Percentiles rank a stretch among this genome's conserved stretches.
phyloP scores from a whole-genome alignment of 1,140 invertebrate species.

The Zaprionus ornatus region DNA sequence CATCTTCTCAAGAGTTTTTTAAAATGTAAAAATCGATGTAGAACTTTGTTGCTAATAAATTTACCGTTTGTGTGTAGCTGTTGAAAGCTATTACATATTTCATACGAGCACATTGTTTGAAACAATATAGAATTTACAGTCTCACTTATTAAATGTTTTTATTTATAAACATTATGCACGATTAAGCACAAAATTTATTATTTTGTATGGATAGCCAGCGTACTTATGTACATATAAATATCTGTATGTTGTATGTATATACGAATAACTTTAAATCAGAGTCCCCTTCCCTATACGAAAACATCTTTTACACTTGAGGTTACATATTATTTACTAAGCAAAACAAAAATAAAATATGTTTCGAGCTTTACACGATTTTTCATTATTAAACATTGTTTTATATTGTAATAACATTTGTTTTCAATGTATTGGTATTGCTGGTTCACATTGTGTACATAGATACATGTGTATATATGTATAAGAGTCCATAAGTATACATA shows the following conservation, averaged over 20 bases:
- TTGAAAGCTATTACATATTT: constrained; percentile 5
- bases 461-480: neutral
- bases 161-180: constrained; percentile 3
- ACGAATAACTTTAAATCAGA: neutral
- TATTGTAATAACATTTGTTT: neutral
- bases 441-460: neutral
- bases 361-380: neutral
- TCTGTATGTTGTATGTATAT: neutral
- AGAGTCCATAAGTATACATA: neutral
- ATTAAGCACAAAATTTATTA: neutral
- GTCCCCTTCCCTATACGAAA: constrained; percentile 4
- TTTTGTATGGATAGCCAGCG: neutral
- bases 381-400: constrained; percentile 6
- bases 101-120: neutral
- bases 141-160: neutral
- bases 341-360: constrained; percentile 7
- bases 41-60: neutral
- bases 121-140: neutral
- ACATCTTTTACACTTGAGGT: constrained; percentile 5
- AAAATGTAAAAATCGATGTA: constrained; percentile 44
- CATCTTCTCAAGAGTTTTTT: constrained; percentile 1
- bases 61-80: neutral
- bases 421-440: constrained; percentile 3
- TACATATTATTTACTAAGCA: constrained; percentile 5
- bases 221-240: neutral